Base-by-base conservation (phyloP, 2,113 vertebrate genomes). In the Vicugna pacos region DNA sequence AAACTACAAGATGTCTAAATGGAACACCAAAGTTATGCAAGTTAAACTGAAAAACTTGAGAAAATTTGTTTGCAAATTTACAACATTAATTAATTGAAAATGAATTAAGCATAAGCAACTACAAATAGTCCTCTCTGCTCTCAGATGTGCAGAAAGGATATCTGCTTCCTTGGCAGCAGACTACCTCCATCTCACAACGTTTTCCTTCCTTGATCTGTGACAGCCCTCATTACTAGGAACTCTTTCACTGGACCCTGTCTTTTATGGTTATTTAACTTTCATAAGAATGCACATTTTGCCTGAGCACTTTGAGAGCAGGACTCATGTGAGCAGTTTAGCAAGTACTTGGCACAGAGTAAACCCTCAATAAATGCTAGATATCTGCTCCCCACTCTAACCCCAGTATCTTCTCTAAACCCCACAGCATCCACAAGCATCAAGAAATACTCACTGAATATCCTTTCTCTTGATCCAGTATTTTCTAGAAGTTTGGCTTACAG, bases 1-100 rank as follows among this genome's bases (percentile, higher is more conserved):
- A 96, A 95, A 77, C 38, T n/a, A 60, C 15, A 92, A 76, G 75
- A 81, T 81, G 91, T 90, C 70, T 85, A 95, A 93, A 90, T 28
- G 96, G 69, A 95, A 82, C 14, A 79, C 73, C n/a, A 76, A 42
- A 46, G 50, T 48, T 89, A 87, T 60, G 14, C 65, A 90, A 89
- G 48, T 96, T 96, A 90, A 92, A 93, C 20, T 64, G 38, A 60
- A 93, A 73, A 94, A 50, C 46, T 35, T 75, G 62, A 62, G 50
- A 91, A 91, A 81, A 77, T 70, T 24, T 90, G 67, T 82, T 79
- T 83, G 60, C n/a, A 65, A 72, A 77, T 93, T 52, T 89, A 79
- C n/a, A 73, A 52, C 42, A 86, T 72, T 92, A 75, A 82, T 70
- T 77, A 80, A 48, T 56, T 85, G 73, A 83, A 87, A 85, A 54